A percentile compares a stretch with the other conserved stretches of the same genome.
phyloP scores from a whole-genome alignment of 2,797 vertebrate genomes.

The Eulemur coronatus region DNA sequence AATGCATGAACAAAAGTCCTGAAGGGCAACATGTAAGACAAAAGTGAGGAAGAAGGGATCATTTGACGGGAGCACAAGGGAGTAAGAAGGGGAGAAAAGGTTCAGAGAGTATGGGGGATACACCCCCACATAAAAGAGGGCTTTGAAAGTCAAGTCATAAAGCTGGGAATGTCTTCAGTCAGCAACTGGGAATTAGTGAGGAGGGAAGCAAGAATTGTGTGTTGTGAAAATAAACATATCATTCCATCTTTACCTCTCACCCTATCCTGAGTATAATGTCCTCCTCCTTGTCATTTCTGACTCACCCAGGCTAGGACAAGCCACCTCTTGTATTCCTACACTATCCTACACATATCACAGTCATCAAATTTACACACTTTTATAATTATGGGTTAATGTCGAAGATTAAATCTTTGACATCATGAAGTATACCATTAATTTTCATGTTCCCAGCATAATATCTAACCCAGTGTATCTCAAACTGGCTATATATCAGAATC shows the following conservation, averaged over 20 bases:
- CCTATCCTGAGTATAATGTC: neutral
- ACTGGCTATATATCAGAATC: neutral
- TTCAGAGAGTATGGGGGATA: neutral
- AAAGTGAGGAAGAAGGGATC: neutral
- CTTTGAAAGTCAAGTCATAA: neutral
- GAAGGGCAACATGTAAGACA: neutral
- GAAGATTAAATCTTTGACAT: conserved; percentile 51
- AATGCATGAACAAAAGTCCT: neutral
- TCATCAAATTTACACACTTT: conserved; percentile 38
- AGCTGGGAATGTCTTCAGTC: neutral
- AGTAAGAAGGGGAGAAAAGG: neutral
- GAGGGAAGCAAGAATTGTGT: neutral
- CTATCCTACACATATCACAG: neutral
- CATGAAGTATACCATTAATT: conserved; percentile 23
- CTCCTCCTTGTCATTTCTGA: neutral
- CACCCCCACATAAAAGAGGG: neutral
- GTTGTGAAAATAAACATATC: neutral
- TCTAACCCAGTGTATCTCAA: conserved; percentile 20
- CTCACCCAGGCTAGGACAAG: neutral
- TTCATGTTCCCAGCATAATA: conserved; percentile 26
- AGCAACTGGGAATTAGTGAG: neutral
- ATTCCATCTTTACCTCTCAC: neutral
- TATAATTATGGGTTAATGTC: conserved; percentile 44
- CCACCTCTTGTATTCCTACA: neutral
- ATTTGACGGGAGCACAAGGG: neutral